These are phyloP conservation scores for Leucoraja ocellata DNA, from an alignment of 2,797 vertebrate genomes.

Conservation along the genomic window DNA sequence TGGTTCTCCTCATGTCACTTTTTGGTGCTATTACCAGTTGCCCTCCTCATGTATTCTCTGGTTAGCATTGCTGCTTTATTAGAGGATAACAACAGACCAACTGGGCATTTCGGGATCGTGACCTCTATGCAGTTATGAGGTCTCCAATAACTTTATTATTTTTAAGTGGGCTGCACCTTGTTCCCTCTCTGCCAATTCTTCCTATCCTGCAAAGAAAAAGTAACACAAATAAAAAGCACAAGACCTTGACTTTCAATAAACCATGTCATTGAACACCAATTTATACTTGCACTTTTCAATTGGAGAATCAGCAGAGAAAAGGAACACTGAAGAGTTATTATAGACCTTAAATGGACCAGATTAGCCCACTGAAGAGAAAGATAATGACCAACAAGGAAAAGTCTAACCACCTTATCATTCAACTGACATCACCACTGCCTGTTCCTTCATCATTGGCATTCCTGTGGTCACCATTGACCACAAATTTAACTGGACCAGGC, in stretches of 20 bases:
- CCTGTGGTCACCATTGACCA: no score
- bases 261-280: not conserved
- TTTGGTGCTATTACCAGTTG: no score
- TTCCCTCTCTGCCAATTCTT: no score
- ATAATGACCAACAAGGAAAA: no score
- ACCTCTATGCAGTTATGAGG: not conserved
- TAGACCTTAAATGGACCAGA: not conserved
- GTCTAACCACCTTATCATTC: no score
- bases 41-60: no score
- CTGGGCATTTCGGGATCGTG: not conserved
- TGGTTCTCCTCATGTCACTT: no score
- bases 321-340: not conserved
- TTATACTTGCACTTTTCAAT: not conserved
- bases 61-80: not conserved
- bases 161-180: not conserved
- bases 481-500: no score
- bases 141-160: not conserved
- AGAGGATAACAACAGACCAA: not conserved
- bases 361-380: no score
- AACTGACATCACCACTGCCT: no score
- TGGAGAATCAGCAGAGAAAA: not conserved
- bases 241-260: not conserved
- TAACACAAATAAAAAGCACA: not conserved
- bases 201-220: not conserved
- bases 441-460: no score